phyloP scores from a whole-genome alignment of 2,888 invertebrate species.

The Antitype chi region DNA sequence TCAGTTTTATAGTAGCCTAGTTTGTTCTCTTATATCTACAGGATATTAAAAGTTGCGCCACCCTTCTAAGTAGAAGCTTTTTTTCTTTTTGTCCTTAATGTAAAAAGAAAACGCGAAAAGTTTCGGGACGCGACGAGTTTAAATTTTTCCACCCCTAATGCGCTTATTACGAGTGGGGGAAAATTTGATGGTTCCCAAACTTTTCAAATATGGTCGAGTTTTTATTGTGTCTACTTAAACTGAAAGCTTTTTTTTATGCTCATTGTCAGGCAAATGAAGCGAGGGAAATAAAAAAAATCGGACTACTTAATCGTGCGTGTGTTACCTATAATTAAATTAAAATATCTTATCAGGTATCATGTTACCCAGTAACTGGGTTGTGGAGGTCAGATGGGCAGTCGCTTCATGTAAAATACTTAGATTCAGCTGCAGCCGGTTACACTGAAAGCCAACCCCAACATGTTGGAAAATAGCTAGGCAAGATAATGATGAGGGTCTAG shows the following conservation, averaged over 20 bases:
- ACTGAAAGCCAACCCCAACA: no score
- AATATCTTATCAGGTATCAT: not conserved
- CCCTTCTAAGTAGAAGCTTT: constrained; percentile 88
- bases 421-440: no score
- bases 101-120: constrained; percentile 89
- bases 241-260: constrained; percentile 58
- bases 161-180: constrained; percentile 89
- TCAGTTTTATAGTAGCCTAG: constrained; percentile 45
- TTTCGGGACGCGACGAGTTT: constrained; percentile 85
- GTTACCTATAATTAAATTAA: constrained; percentile 1
- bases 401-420: no score
- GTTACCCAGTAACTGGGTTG: no score
- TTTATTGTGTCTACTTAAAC: constrained; percentile 78
- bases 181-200: constrained; percentile 84
- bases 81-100: constrained; percentile 86
- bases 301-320: constrained; percentile 1
- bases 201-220: constrained; percentile 81
- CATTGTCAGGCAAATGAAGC: constrained; percentile 37
- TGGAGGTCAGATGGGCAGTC: no score
- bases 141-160: constrained; percentile 87
- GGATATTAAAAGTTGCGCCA: constrained; percentile 88
- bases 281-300: not conserved
- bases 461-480: no score
- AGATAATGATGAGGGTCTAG: not conserved
- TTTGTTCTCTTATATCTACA: constrained; percentile 65